Evolutionary conservation across 2,797 vertebrate species (phyloP), one percentile per base, ranked within the genome.

Genomic region (Perodicticus potto): DNA sequence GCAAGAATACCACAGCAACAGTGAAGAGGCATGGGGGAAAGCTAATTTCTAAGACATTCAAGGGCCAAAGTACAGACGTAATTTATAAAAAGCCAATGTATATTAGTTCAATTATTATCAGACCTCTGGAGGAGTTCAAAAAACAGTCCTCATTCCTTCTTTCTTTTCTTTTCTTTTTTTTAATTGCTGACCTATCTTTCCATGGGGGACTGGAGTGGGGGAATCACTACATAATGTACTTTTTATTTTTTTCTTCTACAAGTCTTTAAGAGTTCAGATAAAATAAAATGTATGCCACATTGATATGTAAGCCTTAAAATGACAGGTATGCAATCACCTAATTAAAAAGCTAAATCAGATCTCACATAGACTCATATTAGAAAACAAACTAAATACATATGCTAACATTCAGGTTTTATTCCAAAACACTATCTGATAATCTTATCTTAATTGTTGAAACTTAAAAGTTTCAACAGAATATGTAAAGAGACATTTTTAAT

Each of bases 31-130:
- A 40, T 25, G 5, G 72, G 45, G 49, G 55, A 90, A 93, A 40
- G 83, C 65, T 91, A 85, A 92, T 87, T 96, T 97, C 93, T 97
- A 93, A 94, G 72, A 81, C 34, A 92, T 73, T 88, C 49, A 55
- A 92, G 43, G 92, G 72, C 43, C 87, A 93, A 95, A 95, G n/a
- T 43, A 88, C 85, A n/a, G 34, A 83, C 29, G 88, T 57, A 96
- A 94, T 87, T 96, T 90, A 81, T 70, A 37, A 92, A 85, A 94
- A 96, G 89, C 63, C 88, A 83, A 76, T 67, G 73, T 49, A 95
- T 85, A 93, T 92, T 91, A 94, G 77, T 63, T 96, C 77, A 87
- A 74, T 93, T 93, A 95, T 92, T 82, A 85, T 87, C 12, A 19
- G 23, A 77, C n/a, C 81, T 92, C 81, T 67, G 11, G 49, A 87